phyloP scores from a whole-genome alignment of 2,888 invertebrate species.

The Epicampocera succincta region DNA sequence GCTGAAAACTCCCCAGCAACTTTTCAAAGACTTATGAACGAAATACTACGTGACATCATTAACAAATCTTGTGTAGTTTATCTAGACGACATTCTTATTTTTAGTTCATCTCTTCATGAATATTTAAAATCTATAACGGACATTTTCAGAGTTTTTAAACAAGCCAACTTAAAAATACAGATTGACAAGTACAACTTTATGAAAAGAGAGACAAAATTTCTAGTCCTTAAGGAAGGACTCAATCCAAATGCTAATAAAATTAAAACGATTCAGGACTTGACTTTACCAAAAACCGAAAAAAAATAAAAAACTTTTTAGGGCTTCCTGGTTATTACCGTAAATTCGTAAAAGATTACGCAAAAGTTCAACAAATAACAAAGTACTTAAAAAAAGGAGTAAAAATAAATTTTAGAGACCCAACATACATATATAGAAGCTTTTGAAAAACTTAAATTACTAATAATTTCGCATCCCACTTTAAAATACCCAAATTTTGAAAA shows the following conservation, averaged over 20 bases:
- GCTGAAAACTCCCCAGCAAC: background rate
- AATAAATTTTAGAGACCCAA: slow-evolving; percentile 19
- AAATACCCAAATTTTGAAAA: slow-evolving; percentile 39
- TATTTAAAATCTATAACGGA: background rate
- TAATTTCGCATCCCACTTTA: slow-evolving; percentile 13
- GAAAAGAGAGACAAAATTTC: slow-evolving; percentile 25
- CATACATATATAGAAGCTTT: slow-evolving; percentile 29
- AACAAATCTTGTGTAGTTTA: slow-evolving; percentile 36
- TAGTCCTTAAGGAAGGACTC: slow-evolving; percentile 15
- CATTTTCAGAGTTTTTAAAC: slow-evolving; percentile 1
- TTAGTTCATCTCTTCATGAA: slow-evolving; percentile 29
- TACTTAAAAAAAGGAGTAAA: slow-evolving; percentile 30
- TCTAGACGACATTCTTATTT: slow-evolving; percentile 18
- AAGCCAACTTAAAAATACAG: slow-evolving; percentile 36
- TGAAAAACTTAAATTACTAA: slow-evolving; percentile 7
- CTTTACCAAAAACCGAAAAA: background rate
- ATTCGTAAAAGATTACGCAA: slow-evolving; percentile 1
- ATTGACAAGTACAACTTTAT: slow-evolving; percentile 31
- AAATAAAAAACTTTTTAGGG: slow-evolving; percentile 5
- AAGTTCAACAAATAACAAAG: slow-evolving; percentile 21
- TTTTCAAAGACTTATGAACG: slow-evolving; percentile 31
- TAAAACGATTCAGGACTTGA: background rate
- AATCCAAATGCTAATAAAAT: slow-evolving; percentile 7
- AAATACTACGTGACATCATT: slow-evolving; percentile 15
- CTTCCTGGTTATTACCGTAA: slow-evolving; percentile 23